Percentiles rank a stretch among this genome's conserved stretches.
phyloP scores from a whole-genome alignment of 2,113 vertebrate species.

The Cinclus mexicanus region DNA sequence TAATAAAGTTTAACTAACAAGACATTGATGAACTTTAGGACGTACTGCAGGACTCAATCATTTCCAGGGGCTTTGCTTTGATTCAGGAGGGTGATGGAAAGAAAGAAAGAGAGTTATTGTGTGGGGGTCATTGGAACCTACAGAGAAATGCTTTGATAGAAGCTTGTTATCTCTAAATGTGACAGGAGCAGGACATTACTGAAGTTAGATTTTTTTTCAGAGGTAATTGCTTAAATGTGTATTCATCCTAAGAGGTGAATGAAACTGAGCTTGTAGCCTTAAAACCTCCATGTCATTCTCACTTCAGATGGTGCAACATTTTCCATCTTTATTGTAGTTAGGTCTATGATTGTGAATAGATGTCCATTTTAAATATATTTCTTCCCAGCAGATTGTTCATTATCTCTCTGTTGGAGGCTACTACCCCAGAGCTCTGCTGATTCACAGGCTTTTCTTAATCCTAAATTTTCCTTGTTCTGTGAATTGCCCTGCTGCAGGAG shows the following conservation, averaged over 20 bases:
- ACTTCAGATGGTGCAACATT: background rate
- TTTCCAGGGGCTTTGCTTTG: background rate
- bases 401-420: background rate
- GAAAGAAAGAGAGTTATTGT: background rate
- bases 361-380: background rate
- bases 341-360: background rate
- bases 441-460: background rate
- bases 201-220: background rate
- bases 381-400: background rate
- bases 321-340: background rate
- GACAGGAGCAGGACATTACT: background rate
- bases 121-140: background rate
- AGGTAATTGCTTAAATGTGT: background rate
- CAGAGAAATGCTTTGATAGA: background rate
- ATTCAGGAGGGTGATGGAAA: background rate
- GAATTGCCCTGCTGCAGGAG: background rate
- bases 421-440: background rate
- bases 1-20: background rate
- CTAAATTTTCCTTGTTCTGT: background rate
- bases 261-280: background rate
- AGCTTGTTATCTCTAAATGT: background rate
- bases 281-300: background rate
- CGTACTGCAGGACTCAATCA: background rate
- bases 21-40: background rate
- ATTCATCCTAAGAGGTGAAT: background rate